Conservation (phyloP, 2,113 vertebrate genomes). For the Centrocercus urophasianus region DNA sequence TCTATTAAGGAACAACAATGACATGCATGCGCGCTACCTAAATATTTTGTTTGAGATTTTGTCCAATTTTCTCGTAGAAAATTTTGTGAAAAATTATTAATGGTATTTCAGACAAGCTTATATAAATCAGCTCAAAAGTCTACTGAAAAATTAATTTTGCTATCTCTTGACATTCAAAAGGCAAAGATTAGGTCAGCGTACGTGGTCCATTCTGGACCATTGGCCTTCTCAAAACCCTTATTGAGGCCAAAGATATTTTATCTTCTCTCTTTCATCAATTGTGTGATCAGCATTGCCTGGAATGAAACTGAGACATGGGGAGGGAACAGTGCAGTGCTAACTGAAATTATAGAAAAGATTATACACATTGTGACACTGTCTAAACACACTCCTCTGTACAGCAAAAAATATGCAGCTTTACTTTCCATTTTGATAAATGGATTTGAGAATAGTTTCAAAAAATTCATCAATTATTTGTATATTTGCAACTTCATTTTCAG, state of each 20-base stretch:
- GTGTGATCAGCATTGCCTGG: too few species aligned
- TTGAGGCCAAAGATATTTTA: not conserved
- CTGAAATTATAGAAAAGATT: too few species aligned
- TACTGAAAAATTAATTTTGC: not conserved
- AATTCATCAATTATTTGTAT: too few species aligned
- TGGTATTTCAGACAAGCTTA: not conserved
- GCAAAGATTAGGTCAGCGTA: rapidly evolving
- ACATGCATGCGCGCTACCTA: not conserved
- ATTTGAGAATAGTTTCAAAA: too few species aligned
- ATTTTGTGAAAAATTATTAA: not conserved
- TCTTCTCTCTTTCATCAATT: not conserved
- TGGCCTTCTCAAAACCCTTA: not conserved
- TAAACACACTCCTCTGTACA: too few species aligned
- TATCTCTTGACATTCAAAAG: not conserved
- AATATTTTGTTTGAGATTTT: not conserved
- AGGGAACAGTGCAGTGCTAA: too few species aligned
- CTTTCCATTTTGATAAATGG: too few species aligned
- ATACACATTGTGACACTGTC: too few species aligned
- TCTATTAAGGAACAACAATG: not conserved
- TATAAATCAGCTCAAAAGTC: not conserved
- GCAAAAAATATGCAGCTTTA: too few species aligned
- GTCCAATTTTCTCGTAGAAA: not conserved
- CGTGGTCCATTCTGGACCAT: not conserved
- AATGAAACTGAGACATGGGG: too few species aligned
- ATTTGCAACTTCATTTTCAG: too few species aligned